Conservation (phyloP, 2,888 invertebrate genomes). For the Hypercompe scribonia region DNA sequence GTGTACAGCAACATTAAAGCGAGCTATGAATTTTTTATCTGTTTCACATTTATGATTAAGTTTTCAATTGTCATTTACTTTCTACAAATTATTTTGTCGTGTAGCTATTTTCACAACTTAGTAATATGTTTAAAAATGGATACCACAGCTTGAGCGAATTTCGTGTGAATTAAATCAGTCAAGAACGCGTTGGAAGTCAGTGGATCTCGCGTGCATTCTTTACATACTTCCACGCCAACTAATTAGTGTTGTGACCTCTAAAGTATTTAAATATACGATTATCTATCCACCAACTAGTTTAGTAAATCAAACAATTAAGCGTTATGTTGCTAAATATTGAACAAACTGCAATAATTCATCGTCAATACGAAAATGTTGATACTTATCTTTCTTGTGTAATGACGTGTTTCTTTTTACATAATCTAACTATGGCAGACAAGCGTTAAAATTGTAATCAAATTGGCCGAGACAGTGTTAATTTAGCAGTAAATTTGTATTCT, state of each 20-base stretch:
- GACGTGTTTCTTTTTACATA: constrained; percentile 49
- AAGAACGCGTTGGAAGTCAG: constrained; percentile 61
- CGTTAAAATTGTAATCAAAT: constrained; percentile 62
- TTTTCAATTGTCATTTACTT: not conserved
- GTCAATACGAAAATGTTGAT: constrained; percentile 32
- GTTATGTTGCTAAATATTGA: constrained; percentile 47
- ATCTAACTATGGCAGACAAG: constrained; percentile 50
- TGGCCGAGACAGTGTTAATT: constrained; percentile 60
- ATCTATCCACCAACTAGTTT: constrained; percentile 49
- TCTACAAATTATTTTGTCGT: not conserved
- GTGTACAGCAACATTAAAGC: constrained; percentile 5
- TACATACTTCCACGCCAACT: constrained; percentile 66
- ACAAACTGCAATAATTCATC: constrained; percentile 35
- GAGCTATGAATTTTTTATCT: constrained; percentile 33
- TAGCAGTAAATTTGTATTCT: constrained; percentile 52
- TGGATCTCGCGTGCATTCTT: constrained; percentile 75
- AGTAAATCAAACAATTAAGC: constrained; percentile 49
- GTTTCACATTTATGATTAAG: constrained; percentile 34
- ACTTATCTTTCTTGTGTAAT: constrained; percentile 37
- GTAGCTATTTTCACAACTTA: not conserved
- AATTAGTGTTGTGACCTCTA: constrained; percentile 67
- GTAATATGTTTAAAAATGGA: constrained; percentile 28
- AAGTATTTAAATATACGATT: constrained; percentile 38
- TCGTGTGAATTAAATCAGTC: constrained; percentile 69
- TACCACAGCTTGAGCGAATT: constrained; percentile 47